phyloP scores from a whole-genome alignment of 2,113 vertebrate genomes.

The Phalacrocorax carbo region DNA sequence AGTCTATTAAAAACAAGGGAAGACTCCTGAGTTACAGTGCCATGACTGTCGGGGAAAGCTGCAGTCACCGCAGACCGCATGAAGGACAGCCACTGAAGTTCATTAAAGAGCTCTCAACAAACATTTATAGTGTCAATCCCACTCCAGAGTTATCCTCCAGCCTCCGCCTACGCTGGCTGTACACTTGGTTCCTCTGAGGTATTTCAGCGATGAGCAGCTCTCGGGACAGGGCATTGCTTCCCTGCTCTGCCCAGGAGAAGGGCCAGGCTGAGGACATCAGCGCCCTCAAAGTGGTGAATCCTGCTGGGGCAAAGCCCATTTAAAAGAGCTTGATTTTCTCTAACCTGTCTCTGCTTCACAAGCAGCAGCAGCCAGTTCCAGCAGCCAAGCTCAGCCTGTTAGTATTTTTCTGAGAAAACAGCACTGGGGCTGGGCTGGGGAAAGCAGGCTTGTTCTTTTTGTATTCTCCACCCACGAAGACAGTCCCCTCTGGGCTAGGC shows the following conservation, averaged over 20 bases:
- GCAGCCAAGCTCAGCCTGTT: neutral
- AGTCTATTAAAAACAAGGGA: neutral
- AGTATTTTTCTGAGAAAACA: neutral
- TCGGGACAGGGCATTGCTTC: neutral
- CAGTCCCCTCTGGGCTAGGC: neutral
- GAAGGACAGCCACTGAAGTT: neutral
- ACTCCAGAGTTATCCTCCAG: neutral
- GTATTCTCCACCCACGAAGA: neutral
- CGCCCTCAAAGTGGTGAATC: neutral
- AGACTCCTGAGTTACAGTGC: neutral
- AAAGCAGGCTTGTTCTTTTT: neutral
- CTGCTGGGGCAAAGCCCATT: neutral
- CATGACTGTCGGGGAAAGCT: neutral
- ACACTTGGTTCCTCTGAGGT: accelerated
- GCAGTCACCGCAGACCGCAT: neutral
- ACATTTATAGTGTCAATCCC: neutral
- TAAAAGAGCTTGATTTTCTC: neutral
- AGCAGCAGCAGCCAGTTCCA: neutral
- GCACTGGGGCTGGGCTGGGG: neutral
- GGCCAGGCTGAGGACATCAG: neutral
- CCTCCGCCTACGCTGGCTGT: neutral
- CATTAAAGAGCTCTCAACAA: conserved; percentile 17
- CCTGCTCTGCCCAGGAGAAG: neutral
- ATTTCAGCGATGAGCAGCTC: neutral
- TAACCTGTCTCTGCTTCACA: neutral